phyloP scores from a whole-genome alignment of 92 coral and sea anemone species.

The Micromussa lordhowensis region DNA sequence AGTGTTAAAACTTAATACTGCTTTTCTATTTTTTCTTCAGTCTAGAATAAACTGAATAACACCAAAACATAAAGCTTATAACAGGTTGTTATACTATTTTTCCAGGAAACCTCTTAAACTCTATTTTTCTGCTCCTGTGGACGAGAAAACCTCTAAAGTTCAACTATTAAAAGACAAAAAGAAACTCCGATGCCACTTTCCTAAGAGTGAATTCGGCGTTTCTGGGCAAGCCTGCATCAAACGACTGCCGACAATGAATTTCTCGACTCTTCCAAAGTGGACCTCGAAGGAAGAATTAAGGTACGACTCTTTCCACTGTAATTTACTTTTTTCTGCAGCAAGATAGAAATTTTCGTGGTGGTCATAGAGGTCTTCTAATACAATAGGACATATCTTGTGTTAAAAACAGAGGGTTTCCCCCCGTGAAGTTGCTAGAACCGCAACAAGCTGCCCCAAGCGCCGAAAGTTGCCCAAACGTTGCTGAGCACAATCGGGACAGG shows the following conservation, averaged over 20 bases:
- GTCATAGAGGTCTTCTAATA: slow-evolving; percentile 8
- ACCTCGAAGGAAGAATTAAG: background rate
- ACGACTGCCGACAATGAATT: slow-evolving; percentile 12
- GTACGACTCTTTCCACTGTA: background rate
- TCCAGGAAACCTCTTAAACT: slow-evolving; percentile 24
- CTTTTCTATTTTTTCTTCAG: no score
- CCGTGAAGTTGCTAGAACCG: no score
- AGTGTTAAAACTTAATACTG: no score
- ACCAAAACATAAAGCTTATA: background rate
- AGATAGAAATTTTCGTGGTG: no score
- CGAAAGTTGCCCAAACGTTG: no score
- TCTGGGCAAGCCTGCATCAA: slow-evolving; percentile 58
- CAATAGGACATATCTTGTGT: slow-evolving; percentile 41
- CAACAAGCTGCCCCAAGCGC: no score
- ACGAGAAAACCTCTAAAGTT: slow-evolving; percentile 28
- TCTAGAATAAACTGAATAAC: background rate
- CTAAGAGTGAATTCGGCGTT: slow-evolving; percentile 42
- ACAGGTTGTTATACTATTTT: background rate
- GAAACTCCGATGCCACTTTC: slow-evolving; percentile 54
- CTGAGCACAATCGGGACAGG: no score
- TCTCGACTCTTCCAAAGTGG: slow-evolving; percentile 36
- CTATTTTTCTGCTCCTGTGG: slow-evolving; percentile 39
- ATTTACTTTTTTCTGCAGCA: background rate
- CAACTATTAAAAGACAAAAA: slow-evolving; percentile 22
- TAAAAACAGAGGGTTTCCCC: background rate